phyloP scores from a whole-genome alignment of 2,888 invertebrate genomes.

The Napeogenes sylphis region DNA sequence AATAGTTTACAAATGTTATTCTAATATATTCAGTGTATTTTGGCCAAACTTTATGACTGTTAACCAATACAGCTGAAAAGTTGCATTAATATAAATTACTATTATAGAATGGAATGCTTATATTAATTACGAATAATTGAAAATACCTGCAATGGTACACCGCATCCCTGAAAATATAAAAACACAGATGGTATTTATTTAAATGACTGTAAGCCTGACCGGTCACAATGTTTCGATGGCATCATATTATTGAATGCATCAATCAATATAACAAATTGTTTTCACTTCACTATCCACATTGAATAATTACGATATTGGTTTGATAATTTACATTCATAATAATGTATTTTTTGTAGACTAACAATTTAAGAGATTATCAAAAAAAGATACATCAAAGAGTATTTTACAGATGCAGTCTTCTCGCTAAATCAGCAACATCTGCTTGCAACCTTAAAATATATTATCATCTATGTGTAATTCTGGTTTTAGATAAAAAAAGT shows the following conservation, averaged over 20 bases:
- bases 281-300: constrained; percentile 18
- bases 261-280: constrained; percentile 25
- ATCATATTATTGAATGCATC: constrained; percentile 18
- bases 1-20: too few species aligned
- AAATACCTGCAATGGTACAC: not conserved
- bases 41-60: too few species aligned
- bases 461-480: too few species aligned
- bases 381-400: too few species aligned
- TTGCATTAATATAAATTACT: not conserved
- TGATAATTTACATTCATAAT: too few species aligned
- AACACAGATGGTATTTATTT: not conserved
- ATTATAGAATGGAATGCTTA: not conserved
- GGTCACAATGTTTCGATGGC: constrained; percentile 14
- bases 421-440: not conserved
- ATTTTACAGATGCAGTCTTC: not conserved
- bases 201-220: constrained; percentile 8
- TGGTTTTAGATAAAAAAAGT: too few species aligned
- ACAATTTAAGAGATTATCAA: too few species aligned
- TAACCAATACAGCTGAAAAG: not conserved
- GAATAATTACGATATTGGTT: not conserved
- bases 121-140: not conserved
- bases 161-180: not conserved
- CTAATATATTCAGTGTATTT: too few species aligned
- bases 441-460: not conserved
- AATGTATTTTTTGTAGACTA: too few species aligned